Base-by-base conservation (phyloP, 2,888 invertebrate species). In the Thyatira batis region DNA sequence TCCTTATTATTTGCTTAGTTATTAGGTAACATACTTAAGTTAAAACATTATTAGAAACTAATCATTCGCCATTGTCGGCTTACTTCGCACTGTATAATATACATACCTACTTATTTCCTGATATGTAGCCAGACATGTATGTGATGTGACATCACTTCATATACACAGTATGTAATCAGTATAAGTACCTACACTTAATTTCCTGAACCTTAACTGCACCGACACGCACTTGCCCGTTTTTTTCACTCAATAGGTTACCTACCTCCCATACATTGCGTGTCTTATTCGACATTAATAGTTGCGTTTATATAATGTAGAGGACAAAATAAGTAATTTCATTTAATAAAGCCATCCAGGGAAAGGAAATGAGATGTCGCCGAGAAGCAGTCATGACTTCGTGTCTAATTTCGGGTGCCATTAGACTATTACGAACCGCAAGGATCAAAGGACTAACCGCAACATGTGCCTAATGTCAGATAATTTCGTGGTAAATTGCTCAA, bases 341-440 rank as follows among this genome's bases (percentile, higher is more conserved):
- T 78, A 80, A 86, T 84, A 79, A 81, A 81, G 78, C 58, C 65
- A 81, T 82, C 72, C 72, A 71, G 45, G 50, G 50, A 67, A 59
- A 70, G 77, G 76, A 77, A 79, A 77, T 76, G 65, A 69, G 70
- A 70, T 67, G 65, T 73, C 68, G 62, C 54, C 62, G 69, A 67
- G 64, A 68, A 25, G 20, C 44, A 50, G 25, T 45, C 11, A 28
- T 53, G 52, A 49, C 51, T 55, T 54, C 48, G 54, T 64, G 48
- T 48, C 17, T 48, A 72, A 78, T 78, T 76, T 69, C 57, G 61
- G 60, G 46, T 33, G 55, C 63, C 60, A 72, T 76, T 71, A 67
- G 58, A 54, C 51, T 59, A 57, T 59, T 61, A 62, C 45, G 27
- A 58, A 60, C 60, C 54, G 58, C 66, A 56, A 58, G 61, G 70